A percentile compares a stretch with the other conserved stretches of the same genome.
phyloP scores from a whole-genome alignment of 2,113 vertebrate species.

The Nettapus auritus region DNA sequence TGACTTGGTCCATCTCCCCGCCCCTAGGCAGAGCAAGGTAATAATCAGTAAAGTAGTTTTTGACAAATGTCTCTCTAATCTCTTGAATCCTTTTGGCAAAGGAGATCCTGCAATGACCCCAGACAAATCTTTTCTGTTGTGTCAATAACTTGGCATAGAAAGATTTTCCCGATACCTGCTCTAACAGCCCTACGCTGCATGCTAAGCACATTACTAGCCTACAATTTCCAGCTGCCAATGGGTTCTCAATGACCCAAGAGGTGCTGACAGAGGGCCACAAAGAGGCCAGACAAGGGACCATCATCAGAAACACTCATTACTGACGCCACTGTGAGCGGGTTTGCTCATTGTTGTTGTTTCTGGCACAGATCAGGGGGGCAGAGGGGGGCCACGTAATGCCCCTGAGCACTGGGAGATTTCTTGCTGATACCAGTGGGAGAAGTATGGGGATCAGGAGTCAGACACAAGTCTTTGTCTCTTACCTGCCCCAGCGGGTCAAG shows the following conservation, averaged over 20 bases:
- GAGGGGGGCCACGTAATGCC: not conserved
- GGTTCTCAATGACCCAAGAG: not conserved
- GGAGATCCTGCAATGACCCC: not conserved
- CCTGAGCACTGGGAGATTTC: conserved; percentile 19
- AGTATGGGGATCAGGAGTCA: conserved; percentile 31
- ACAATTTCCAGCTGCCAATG: not conserved
- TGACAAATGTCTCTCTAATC: not conserved
- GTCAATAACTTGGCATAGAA: not conserved
- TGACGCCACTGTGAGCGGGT: not conserved
- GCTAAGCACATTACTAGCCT: not conserved
- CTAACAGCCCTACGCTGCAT: not conserved
- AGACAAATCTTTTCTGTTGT: not conserved
- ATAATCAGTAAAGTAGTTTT: not conserved
- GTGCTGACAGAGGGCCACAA: not conserved
- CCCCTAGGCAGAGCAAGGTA: fast-evolving
- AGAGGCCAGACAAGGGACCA: not conserved
- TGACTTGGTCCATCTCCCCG: not conserved
- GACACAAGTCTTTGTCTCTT: conserved; percentile 61
- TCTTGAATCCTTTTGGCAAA: not conserved
- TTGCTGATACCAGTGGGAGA: not conserved
- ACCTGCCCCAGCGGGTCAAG: conserved; percentile 64
- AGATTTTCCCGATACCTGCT: not conserved
- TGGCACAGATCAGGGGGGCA: conserved; percentile 19
- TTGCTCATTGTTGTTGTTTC: conserved; percentile 48
- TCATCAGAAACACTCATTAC: not conserved